Base-by-base conservation (phyloP, 2,113 vertebrate genomes). In the Pseudolaguvia tuberculata region DNA sequence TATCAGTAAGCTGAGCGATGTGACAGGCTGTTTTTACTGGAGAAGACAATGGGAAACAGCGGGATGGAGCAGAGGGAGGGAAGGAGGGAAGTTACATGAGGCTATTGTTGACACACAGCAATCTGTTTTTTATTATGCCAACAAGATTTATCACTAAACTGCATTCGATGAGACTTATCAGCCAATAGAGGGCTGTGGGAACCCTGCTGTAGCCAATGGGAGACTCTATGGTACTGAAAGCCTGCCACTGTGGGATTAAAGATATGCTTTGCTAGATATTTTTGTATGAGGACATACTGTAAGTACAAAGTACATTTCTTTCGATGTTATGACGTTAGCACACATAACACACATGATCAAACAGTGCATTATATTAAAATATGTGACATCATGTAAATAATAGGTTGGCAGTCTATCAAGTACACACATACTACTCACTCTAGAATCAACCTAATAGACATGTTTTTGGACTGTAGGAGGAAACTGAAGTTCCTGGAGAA, bases 21-120 rank as follows among this genome's bases (percentile, higher is more conserved):
- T 81, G 75, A 25, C 39, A 35, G 78, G 61, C 75, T 89, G 84
- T 88, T 90, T 89, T 89, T 85, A 81, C 86, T 87, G 86, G 85
- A 86, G 81, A 79, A 88, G 82, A 87, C 86, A 88, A 89, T 84
- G 84, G 75, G 86, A 88, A 87, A 83, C 75, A 72, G 79, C 77
- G 78, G 83, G 67, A 82, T 61, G 20, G 82, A 69, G 50, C 65
- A 73, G 75, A 68, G 29, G 18, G 71, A 70, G 75, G 20, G 59
- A 63, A 67, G 48, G 75, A 57, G 57, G 72, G 35, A 77, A 70
- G 67, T 77, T 71, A 55, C 74, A 85, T 85, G 78, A 80, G 83
- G 81, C 79, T 71, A 86, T 83, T 87, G 81, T 89, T 81, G 85
- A 84, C 79, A 82, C 81, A 68, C 72, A 87, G 83, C 85, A 78